Conservation (phyloP, 1,140 invertebrate genomes). For the Drosophila rufa region DNA sequence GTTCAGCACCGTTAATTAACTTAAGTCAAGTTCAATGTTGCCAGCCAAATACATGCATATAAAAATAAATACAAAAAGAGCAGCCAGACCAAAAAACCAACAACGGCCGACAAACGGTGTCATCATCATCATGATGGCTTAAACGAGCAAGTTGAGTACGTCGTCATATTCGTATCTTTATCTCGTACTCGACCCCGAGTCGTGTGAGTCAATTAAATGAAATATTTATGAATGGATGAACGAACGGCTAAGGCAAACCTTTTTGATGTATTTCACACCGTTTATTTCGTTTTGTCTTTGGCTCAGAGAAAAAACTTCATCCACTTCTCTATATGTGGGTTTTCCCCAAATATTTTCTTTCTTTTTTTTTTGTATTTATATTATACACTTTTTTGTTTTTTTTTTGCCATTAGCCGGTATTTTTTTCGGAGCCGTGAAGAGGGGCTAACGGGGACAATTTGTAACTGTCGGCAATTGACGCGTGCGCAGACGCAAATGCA, state of each 20-base stretch:
- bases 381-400: not conserved
- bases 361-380: slow-evolving; percentile 17
- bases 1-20: slow-evolving; percentile 58
- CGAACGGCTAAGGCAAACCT: slow-evolving; percentile 33
- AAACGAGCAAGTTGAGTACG: slow-evolving; percentile 57
- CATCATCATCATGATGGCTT: slow-evolving; percentile 57
- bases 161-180: slow-evolving; percentile 57
- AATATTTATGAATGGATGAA: slow-evolving; percentile 73
- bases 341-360: slow-evolving; percentile 32
- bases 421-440: slow-evolving; percentile 22
- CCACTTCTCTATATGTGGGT: slow-evolving; percentile 28
- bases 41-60: slow-evolving; percentile 7
- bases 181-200: slow-evolving; percentile 48
- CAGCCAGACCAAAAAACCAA: slow-evolving; percentile 28
- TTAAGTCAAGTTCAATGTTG: slow-evolving; percentile 73
- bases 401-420: slow-evolving; percentile 58
- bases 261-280: slow-evolving; percentile 29
- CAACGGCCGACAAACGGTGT: slow-evolving; percentile 52
- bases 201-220: slow-evolving; percentile 77
- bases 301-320: slow-evolving; percentile 39
- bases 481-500: slow-evolving; percentile 64
- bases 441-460: slow-evolving; percentile 66
- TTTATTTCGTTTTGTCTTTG: slow-evolving; percentile 32
- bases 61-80: slow-evolving; percentile 28
- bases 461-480: slow-evolving; percentile 72